Conservation (phyloP, 2,113 vertebrate genomes). For the Herpetotheres cachinnans region DNA sequence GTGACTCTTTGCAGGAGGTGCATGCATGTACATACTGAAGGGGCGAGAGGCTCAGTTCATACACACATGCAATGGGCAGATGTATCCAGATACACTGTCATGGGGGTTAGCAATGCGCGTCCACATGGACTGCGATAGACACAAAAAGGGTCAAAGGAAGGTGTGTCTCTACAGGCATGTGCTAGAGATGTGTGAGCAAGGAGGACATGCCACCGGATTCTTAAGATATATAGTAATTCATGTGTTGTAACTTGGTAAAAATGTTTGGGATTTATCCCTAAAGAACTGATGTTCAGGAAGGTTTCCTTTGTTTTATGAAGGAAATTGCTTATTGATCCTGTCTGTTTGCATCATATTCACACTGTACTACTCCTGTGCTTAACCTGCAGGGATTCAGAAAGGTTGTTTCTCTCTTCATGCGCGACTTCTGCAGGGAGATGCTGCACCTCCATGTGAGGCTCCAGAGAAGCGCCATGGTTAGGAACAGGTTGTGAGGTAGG, state of each 20-base stretch:
- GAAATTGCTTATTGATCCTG: slow-evolving; percentile 35
- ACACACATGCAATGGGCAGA: background rate
- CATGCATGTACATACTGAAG: background rate
- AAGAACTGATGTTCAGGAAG: background rate
- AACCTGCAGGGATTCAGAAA: background rate
- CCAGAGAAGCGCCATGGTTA: background rate
- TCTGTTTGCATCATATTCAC: background rate
- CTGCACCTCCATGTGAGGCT: background rate
- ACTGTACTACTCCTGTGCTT: background rate
- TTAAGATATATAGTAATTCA: background rate
- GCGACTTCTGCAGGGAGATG: background rate
- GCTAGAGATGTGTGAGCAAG: background rate
- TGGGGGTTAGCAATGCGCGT: fast-evolving
- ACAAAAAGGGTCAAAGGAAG: background rate
- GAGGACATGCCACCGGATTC: background rate
- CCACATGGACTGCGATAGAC: background rate
- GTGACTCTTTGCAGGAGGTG: background rate
- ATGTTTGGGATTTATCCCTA: background rate
- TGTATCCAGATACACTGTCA: background rate
- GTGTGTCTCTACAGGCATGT: background rate
- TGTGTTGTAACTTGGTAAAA: background rate
- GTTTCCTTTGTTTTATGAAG: background rate
- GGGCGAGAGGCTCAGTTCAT: background rate
- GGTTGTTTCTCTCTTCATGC: background rate
- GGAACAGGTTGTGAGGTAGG: background rate